Conservation (phyloP, 2,888 invertebrate genomes). For the Eremobia ochroleuca region DNA sequence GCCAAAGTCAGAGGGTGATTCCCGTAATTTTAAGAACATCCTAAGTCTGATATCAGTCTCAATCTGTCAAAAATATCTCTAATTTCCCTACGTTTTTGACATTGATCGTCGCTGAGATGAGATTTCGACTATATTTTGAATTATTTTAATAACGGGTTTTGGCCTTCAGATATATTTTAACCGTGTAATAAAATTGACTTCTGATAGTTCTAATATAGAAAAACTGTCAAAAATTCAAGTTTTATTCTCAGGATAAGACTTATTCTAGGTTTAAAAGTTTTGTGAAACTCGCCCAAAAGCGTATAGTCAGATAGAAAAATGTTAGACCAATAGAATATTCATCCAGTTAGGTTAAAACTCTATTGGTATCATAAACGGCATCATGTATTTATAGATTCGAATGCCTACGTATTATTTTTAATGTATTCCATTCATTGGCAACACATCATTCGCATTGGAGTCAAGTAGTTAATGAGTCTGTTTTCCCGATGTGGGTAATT, state of each 20-base stretch:
- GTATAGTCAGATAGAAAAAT: background rate
- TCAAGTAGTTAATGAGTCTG: constrained; percentile 27
- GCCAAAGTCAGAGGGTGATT: background rate
- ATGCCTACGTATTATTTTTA: constrained; percentile 9
- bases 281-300: no score
- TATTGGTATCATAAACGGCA: background rate
- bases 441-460: constrained; percentile 28
- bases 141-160: no score
- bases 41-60: background rate
- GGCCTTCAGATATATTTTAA: background rate
- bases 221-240: background rate
- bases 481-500: constrained; percentile 22
- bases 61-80: background rate
- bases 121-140: no score
- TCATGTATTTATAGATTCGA: background rate
- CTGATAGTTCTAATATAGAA: background rate
- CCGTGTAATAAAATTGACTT: background rate
- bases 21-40: background rate
- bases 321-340: background rate
- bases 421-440: constrained; percentile 25
- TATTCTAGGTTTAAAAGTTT: no score
- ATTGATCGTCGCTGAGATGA: no score
- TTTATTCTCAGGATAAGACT: background rate
- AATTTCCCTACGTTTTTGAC: background rate
- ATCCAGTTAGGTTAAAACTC: background rate